phyloP scores from a whole-genome alignment of 2,888 invertebrate species.

The Drosophila nigricruria region DNA sequence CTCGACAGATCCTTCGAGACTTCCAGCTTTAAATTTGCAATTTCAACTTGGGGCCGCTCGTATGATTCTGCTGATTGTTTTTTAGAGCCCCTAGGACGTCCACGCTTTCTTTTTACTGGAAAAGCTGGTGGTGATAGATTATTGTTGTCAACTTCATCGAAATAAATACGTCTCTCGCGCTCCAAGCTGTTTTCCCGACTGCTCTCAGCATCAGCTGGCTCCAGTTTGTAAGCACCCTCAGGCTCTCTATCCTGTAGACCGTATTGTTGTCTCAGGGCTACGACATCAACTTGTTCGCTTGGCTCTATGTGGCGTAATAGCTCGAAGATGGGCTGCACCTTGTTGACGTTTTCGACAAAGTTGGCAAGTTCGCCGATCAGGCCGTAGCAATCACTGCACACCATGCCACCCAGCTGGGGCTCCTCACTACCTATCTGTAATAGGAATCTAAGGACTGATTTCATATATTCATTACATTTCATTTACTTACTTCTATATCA shows the following conservation, averaged over 20 bases:
- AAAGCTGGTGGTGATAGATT: background rate
- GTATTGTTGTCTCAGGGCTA: slow-evolving; percentile 46
- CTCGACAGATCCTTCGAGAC: background rate
- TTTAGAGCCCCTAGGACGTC: slow-evolving; percentile 28
- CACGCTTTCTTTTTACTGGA: slow-evolving; percentile 20
- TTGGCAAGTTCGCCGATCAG: slow-evolving; percentile 28
- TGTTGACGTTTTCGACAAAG: slow-evolving; percentile 53
- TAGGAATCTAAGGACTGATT: background rate
- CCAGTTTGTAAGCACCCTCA: background rate
- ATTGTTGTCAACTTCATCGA: background rate
- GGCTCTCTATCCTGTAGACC: slow-evolving; percentile 31
- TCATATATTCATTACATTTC: background rate
- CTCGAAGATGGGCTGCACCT: slow-evolving; percentile 65
- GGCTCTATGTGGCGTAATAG: slow-evolving; percentile 57
- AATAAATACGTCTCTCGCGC: background rate
- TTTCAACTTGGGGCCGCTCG: background rate
- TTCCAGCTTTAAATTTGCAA: background rate
- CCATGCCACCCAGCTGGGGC: slow-evolving; percentile 55
- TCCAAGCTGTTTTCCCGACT: slow-evolving; percentile 3
- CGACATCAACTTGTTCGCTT: slow-evolving; percentile 41
- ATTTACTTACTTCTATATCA: slow-evolving; percentile 55
- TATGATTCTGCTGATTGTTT: background rate
- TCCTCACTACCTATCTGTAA: slow-evolving; percentile 56
- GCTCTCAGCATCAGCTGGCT: background rate
- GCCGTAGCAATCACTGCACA: slow-evolving; percentile 55